Base-by-base conservation (phyloP, 2,797 vertebrate genomes). In the Coendou prehensilis region DNA sequence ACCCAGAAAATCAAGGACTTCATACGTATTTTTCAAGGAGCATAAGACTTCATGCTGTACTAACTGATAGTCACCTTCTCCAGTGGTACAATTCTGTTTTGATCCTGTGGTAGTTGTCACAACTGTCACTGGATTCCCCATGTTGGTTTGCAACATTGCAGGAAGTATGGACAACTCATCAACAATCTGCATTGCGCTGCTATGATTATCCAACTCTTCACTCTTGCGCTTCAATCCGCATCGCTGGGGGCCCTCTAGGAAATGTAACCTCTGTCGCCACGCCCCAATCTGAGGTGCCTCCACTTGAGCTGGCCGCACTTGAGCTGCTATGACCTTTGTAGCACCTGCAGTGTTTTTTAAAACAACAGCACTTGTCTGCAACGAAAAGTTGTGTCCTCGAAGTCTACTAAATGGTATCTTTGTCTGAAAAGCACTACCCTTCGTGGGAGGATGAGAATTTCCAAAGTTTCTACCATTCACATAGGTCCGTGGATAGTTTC, bases 141-240 rank as follows among this genome's bases (percentile, higher is more conserved):
- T 98, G 89, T 98, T 99, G 81, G 99, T 99, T 98, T 99, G 99
- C 99, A 99, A 99, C 99, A 99, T 99, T 54, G 99, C 99, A 97
- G 99, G 99, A 99, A 99, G 99, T 98, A 99, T 99, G 98, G 99
- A 99, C 98, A 99, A 99, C 96, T 99, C 99, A 96, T 99, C 99
- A 2, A 99, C 99, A 98, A 99, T 99, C 99, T 99, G 99, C 99
- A 99, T 99, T 97, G 99, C 96, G 99, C 99, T 98, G 98, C 98
- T 99, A 92, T 99, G 99, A 97, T 99, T 99, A 96, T 99, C 99
- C 97, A 99, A 98, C 98, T 99, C 99, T 98, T 99, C 99, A 63
- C 99, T 99, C 98, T 99, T 99, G 99, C 99, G 99, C 99, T 99
- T 99, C 99, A 99, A 98, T 98, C 99, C 99, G 96, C 99, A 99